These are phyloP conservation scores for Phaonia tiefii DNA, from an alignment of 2,888 invertebrate genomes.

Conservation along the genomic window DNA sequence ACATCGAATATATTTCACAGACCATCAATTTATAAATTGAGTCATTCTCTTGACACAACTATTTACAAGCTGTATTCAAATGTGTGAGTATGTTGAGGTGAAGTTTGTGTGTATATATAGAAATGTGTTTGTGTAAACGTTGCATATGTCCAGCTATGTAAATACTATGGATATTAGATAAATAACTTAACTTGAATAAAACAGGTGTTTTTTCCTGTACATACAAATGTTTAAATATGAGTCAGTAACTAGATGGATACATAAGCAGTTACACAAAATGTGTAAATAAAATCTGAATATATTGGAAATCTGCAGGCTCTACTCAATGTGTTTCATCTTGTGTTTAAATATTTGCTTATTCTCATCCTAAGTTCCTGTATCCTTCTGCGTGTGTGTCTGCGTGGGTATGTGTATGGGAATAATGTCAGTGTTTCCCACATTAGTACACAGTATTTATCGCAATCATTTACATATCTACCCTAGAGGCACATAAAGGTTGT, in stretches of 20 bases:
- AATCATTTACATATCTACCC: no score
- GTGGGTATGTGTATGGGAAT: constrained; percentile 3
- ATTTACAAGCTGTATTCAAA: neutral
- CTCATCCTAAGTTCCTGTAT: neutral
- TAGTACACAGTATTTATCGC: constrained; percentile 14
- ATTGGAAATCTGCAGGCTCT: constrained; percentile 41
- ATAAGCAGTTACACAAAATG: neutral
- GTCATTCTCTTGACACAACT: no score
- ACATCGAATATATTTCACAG: no score
- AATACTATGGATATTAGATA: constrained; percentile 32
- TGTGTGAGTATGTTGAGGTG: neutral
- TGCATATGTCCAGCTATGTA: constrained; percentile 39
- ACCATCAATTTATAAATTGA: no score
- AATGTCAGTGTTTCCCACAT: neutral
- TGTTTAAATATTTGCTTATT: neutral
- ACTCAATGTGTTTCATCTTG: constrained; percentile 36
- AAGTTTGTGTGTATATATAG: neutral
- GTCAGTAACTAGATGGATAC: neutral
- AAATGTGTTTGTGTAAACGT: neutral
- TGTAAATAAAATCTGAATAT: neutral
- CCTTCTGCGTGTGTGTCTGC: neutral
- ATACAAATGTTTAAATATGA: neutral
- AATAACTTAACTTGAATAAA: constrained; percentile 20
- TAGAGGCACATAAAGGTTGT: no score
- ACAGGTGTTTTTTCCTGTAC: constrained; percentile 27